Base-by-base conservation (phyloP, 2,888 invertebrate genomes). In the Lomographa bimaculata region DNA sequence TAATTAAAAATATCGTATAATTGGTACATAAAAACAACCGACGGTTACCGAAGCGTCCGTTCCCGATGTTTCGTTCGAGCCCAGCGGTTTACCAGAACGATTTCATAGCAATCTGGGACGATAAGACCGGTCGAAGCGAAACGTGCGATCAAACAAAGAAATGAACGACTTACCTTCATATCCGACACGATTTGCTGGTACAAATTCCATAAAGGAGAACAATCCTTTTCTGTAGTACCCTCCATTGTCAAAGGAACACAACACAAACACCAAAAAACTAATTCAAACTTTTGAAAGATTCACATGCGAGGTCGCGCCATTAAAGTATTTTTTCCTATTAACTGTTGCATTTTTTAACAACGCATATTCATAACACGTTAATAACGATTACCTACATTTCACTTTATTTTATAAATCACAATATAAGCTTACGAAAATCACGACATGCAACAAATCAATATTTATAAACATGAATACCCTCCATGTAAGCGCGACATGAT, bases 181-280 rank as follows among this genome's bases (percentile, higher is more conserved):
- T 98, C 98, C 71, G 94, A 94, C 66, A 98, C 94, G 64, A 98
- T 97, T 82, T 97, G 96, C 86, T 98, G 97, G 81, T 98, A 98
- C 61, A 98, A 92, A 74, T 95, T 96, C 83, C 98, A 98, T 71
- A 98, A 90, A 60, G 96, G 96, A 78, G 95, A 95, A 79, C 95
- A 95, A 90, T 97, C 97, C 82, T 95, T 92, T 79, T 95, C 95
- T 33, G 84, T 82, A 71, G 90, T 92, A 69, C 91, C 92, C 90
- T 94, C 94, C 94, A 94, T 94, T 79, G 85, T 90, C 76, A 74
- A 68, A 73, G 59, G 73, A 73, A 70, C 73, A 70, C 65, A 66
- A 70, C 61, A 62, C 66, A 63, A 74, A 71, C 68, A 70, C 67
- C 50, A 60, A 55, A 68, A 56, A 65, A 68, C 63, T 70, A 64